phyloP scores from a whole-genome alignment of 2,797 vertebrate genomes.

The Dallia pectoralis region DNA sequence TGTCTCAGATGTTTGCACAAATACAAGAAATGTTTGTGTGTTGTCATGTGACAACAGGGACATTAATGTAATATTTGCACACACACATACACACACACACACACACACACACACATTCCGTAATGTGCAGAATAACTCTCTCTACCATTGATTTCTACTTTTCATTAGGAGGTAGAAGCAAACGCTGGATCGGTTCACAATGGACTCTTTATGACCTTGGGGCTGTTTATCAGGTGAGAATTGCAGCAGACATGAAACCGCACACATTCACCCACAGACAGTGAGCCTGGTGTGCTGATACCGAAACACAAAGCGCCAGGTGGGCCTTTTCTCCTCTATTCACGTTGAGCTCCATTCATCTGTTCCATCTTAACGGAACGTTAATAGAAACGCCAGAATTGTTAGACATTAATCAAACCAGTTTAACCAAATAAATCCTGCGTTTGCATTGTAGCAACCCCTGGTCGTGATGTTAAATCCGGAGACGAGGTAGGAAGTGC shows the following conservation, averaged over 20 bases:
- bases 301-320: conserved; percentile 6
- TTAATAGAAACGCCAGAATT: not conserved
- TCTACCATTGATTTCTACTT: conserved; percentile 48
- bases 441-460: not conserved
- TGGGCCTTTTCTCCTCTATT: conserved; percentile 9
- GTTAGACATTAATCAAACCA: not conserved
- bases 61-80: not conserved
- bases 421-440: not conserved
- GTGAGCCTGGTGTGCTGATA: conserved; percentile 17
- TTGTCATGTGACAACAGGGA: not conserved
- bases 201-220: conserved; percentile 41
- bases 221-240: conserved; percentile 57
- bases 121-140: conserved; percentile 36
- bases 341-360: too few species aligned
- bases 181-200: conserved; percentile 45
- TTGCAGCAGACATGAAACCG: conserved; percentile 44
- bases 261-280: conserved; percentile 24
- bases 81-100: not conserved
- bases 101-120: conserved; percentile 12
- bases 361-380: conserved; percentile 1
- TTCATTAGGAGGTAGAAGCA: conserved; percentile 54
- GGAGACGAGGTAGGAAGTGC: too few species aligned
- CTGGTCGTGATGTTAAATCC: too few species aligned
- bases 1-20: not conserved
- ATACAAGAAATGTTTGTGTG: not conserved